Conservation (phyloP, 2,888 invertebrate genomes). For the Conomelus anceps region DNA sequence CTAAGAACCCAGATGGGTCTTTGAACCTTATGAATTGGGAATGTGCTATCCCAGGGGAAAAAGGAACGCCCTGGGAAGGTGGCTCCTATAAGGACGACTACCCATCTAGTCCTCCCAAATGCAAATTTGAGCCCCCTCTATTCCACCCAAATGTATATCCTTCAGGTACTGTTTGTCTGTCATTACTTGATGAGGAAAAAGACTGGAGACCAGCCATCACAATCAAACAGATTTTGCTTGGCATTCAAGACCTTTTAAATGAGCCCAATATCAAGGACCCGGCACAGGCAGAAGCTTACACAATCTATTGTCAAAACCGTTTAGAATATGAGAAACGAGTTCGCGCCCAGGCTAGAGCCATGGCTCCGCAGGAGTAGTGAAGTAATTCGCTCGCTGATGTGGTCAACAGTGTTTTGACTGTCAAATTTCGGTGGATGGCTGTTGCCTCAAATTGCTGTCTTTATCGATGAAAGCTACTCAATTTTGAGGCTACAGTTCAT, state of each 20-base stretch:
- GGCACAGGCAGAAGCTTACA: constrained; percentile 98
- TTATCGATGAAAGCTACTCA: background rate
- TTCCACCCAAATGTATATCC: constrained; percentile 98
- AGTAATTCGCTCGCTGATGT: background rate
- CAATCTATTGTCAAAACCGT: constrained; percentile 95
- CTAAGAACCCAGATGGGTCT: constrained; percentile 91
- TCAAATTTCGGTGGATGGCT: background rate
- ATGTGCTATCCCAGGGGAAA: constrained; percentile 98
- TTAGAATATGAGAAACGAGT: constrained; percentile 96
- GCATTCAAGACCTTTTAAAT: constrained; percentile 94
- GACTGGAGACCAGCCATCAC: constrained; percentile 99
- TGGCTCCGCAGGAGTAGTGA: constrained; percentile 54
- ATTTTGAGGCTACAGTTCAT: background rate
- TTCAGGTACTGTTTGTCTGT: constrained; percentile 83
- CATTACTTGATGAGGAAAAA: constrained; percentile 93
- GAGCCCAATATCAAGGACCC: constrained; percentile 99
- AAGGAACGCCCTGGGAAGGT: constrained; percentile 95
- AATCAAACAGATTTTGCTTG: constrained; percentile 95
- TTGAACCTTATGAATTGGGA: constrained; percentile 99
- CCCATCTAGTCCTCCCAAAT: constrained; percentile 97
- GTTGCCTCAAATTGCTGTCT: background rate
- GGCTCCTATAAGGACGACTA: constrained; percentile 98
- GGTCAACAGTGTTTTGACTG: background rate
- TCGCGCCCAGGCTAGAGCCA: constrained; percentile 87
- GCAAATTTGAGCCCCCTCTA: constrained; percentile 97